Conservation (phyloP, 2,797 vertebrate species). For the Sternotherus odoratus region DNA sequence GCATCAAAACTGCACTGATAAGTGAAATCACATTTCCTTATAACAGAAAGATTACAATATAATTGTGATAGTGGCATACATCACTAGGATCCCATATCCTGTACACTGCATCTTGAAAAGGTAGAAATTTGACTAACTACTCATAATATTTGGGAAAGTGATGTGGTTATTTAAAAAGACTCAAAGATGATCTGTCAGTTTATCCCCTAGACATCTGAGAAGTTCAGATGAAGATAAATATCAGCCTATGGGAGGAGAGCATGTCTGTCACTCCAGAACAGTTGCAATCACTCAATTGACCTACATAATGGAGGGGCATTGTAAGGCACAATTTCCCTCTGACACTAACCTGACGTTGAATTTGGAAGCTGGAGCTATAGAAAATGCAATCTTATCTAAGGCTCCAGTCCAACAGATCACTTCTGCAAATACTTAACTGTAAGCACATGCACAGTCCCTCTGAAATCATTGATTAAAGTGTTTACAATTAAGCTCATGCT, state of each 20-base stretch:
- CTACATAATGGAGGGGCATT: neutral
- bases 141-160: neutral
- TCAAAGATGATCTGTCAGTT: neutral
- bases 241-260: neutral
- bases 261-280: neutral
- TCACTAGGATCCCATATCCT: accelerated
- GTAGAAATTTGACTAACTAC: neutral
- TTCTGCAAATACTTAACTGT: neutral
- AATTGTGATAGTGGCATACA: neutral
- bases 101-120: neutral
- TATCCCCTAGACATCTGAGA: neutral
- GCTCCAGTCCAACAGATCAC: neutral
- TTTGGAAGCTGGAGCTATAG: neutral
- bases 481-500: slow-evolving; percentile 9
- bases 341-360: neutral
- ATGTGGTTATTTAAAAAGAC: neutral
- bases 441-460: neutral
- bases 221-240: neutral
- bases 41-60: neutral
- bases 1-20: neutral
- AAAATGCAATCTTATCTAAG: neutral
- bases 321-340: neutral
- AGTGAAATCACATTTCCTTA: neutral
- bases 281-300: neutral
- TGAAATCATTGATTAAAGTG: slow-evolving; percentile 22